phyloP scores from a whole-genome alignment of 2,113 vertebrate species.

The Sapayoa aenigma region DNA sequence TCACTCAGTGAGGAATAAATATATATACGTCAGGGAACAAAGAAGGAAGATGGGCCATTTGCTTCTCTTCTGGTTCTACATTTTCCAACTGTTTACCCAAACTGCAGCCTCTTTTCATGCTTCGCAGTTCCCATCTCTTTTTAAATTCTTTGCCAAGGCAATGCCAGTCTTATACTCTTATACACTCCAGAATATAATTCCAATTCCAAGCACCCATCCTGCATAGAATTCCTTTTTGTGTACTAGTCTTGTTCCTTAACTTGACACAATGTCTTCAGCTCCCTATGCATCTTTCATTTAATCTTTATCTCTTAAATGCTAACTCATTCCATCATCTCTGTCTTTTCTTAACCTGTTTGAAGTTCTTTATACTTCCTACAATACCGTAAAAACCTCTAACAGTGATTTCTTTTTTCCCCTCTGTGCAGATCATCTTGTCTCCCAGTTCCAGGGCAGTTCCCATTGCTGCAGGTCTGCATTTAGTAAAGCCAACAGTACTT shows the following conservation, averaged over 20 bases:
- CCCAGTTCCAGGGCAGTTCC: neutral
- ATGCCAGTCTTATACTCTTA: neutral
- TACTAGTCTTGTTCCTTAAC: neutral
- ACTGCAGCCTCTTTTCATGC: neutral
- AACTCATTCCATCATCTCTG: neutral
- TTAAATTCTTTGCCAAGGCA: neutral
- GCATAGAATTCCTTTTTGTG: neutral
- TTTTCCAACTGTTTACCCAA: neutral
- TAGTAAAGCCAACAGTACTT: rapidly evolving
- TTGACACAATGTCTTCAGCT: neutral
- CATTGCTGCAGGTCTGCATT: neutral
- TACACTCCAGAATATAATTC: neutral
- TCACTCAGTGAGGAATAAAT: neutral
- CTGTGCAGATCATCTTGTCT: neutral
- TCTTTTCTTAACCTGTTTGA: neutral
- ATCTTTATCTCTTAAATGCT: neutral
- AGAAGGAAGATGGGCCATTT: neutral
- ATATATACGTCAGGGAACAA: neutral
- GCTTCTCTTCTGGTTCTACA: neutral
- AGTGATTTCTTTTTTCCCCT: neutral
- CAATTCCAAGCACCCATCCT: neutral
- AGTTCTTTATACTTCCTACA: neutral
- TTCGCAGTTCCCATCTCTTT: neutral
- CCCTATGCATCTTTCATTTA: neutral
- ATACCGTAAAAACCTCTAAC: neutral